These are phyloP conservation scores for Labia minor DNA, from an alignment of 2,888 invertebrate species.

Conservation along the genomic window DNA sequence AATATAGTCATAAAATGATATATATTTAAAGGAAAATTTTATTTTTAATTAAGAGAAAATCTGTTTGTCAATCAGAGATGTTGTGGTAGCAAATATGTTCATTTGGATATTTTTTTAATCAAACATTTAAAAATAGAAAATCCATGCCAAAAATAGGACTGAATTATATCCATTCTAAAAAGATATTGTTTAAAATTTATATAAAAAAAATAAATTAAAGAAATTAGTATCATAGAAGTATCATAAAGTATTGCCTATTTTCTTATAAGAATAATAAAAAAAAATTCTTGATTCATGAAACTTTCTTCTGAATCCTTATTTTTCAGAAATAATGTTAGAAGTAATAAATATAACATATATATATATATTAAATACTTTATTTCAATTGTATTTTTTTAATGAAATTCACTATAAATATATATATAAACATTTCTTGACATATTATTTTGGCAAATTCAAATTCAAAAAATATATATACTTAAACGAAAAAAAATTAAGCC, in stretches of 20 bases:
- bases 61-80: too few relatives aligned
- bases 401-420: too few relatives aligned
- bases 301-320: background rate
- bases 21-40: too few relatives aligned
- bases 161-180: background rate
- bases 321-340: background rate
- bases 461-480: background rate
- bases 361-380: background rate
- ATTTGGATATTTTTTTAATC: background rate
- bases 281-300: background rate
- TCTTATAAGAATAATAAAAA: background rate
- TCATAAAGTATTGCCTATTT: background rate
- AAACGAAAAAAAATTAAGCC: background rate
- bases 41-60: too few relatives aligned
- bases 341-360: background rate
- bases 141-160: constrained; percentile 9
- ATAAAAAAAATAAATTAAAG: too few relatives aligned
- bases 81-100: too few relatives aligned
- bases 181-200: too few relatives aligned
- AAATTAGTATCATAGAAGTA: too few relatives aligned
- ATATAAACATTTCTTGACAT: background rate
- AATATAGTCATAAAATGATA: too few relatives aligned
- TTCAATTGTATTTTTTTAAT: background rate
- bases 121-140: background rate
- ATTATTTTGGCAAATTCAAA: background rate